These are phyloP conservation scores for Ganaspis sp. DNA, from an alignment of 1,140 invertebrate genomes.

Conservation along the genomic window DNA sequence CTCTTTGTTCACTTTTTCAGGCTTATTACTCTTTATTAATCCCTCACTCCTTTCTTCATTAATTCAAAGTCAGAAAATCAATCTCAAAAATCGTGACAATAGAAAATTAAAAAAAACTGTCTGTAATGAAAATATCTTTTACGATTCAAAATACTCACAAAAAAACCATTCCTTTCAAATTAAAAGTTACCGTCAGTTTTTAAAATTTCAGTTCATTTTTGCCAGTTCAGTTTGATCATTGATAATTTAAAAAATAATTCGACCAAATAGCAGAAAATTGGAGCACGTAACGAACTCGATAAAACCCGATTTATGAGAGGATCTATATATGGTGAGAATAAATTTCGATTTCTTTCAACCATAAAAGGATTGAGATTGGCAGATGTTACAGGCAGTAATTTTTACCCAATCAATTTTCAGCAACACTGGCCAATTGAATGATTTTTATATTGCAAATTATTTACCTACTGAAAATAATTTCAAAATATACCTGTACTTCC, in stretches of 20 bases:
- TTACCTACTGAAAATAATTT: neutral
- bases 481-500: too few relatives aligned
- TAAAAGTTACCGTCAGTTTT: too few relatives aligned
- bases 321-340: neutral
- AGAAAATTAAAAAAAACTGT: too few relatives aligned
- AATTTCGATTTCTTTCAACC: neutral
- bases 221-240: neutral
- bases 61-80: neutral
- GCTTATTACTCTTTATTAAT: neutral
- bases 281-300: neutral
- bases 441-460: neutral
- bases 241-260: neutral
- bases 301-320: neutral
- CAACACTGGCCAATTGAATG: neutral
- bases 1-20: neutral
- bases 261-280: neutral
- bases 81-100: too few relatives aligned
- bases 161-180: too few relatives aligned
- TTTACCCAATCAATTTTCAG: constrained; percentile 11
- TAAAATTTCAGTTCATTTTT: too few relatives aligned
- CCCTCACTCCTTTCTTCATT: too few relatives aligned
- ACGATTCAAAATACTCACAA: too few relatives aligned
- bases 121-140: too few relatives aligned
- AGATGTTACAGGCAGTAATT: neutral
- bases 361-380: neutral